Conservation (phyloP, 2,113 vertebrate genomes). For the Anhinga rufa region DNA sequence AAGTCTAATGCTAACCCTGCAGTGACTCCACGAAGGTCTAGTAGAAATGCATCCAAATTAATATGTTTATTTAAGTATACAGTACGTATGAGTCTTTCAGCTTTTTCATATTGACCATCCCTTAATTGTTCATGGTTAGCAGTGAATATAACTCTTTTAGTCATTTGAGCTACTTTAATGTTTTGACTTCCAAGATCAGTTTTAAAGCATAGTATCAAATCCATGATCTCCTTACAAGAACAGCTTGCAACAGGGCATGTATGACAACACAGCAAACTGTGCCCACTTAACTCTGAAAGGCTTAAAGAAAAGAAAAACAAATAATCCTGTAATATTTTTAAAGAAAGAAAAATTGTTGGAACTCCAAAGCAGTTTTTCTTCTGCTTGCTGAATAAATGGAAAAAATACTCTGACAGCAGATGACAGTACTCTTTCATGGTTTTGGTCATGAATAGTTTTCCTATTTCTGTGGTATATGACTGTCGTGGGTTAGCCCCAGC, state of each 20-base stretch:
- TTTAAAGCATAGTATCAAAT: not conserved
- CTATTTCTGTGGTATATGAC: not conserved
- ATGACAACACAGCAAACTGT: not conserved
- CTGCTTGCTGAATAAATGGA: not conserved
- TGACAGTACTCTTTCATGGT: not conserved
- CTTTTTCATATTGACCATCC: not conserved
- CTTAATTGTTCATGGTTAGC: not conserved
- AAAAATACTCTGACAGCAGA: not conserved
- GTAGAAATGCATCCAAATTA: not conserved
- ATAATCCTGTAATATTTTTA: not conserved
- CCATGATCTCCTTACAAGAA: not conserved
- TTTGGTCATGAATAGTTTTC: not conserved
- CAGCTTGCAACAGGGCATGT: not conserved
- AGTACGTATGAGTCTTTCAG: not conserved
- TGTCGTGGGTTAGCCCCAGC: too few relatives aligned
- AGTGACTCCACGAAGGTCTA: not conserved
- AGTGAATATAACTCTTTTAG: not conserved
- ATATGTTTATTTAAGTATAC: not conserved
- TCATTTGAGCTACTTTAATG: not conserved
- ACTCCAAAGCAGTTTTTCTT: not conserved
- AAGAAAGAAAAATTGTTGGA: not conserved
- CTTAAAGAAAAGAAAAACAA: not conserved
- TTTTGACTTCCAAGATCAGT: not conserved
- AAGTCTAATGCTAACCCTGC: not conserved
- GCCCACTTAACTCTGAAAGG: not conserved